Evolutionary conservation across 2,888 invertebrate genomes (phyloP).

Genomic region (Nomada ferruginata): DNA sequence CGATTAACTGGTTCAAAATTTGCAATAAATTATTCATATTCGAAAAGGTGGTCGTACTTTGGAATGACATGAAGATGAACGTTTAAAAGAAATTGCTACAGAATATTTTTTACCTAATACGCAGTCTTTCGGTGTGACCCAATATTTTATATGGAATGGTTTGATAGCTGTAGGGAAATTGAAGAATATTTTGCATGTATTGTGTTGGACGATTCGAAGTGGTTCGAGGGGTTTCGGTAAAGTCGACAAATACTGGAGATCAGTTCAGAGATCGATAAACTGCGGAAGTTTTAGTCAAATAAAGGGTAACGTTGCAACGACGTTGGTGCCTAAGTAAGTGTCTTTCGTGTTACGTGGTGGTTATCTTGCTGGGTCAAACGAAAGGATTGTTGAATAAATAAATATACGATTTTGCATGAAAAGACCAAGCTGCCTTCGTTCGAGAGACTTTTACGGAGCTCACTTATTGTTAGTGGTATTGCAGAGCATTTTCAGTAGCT

Average conservation of each 20-base stretch:
- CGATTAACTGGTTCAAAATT: no score
- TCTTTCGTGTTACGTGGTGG: constrained; percentile 35
- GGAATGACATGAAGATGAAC: no score
- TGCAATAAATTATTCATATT: no score
- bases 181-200: constrained; percentile 6
- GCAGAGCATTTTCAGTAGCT: neutral
- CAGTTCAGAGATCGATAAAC: constrained; percentile 51
- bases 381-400: constrained; percentile 28
- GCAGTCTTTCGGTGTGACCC: no score
- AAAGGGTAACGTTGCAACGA: constrained; percentile 35
- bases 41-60: no score
- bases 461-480: neutral
- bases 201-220: constrained; percentile 12
- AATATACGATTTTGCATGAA: constrained; percentile 23
- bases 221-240: neutral
- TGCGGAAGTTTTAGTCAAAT: constrained; percentile 43
- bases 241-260: neutral
- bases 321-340: constrained; percentile 19
- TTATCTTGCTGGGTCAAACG: constrained; percentile 24
- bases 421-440: neutral
- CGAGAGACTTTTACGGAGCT: constrained; percentile 22
- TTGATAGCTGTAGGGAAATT: constrained; percentile 13
- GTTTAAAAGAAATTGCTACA: no score
- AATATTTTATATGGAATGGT: no score
- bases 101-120: no score